Conservation (phyloP, 2,888 invertebrate species). For the Hedya salicella region DNA sequence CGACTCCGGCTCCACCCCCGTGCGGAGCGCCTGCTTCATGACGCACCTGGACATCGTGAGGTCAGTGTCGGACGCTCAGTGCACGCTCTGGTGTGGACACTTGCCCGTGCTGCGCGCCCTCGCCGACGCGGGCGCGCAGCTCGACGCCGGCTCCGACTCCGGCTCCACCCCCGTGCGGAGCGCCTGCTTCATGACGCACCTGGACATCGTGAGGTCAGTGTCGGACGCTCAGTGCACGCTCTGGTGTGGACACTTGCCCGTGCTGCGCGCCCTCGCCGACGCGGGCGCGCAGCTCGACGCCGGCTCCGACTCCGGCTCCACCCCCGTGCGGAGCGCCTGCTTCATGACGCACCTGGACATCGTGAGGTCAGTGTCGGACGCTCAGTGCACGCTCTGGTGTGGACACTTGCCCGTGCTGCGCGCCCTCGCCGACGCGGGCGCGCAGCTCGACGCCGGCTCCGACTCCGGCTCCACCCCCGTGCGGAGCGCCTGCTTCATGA, state of each 20-base stretch:
- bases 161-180: slow-evolving; percentile 96
- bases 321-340: slow-evolving; percentile 95
- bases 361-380: slow-evolving; percentile 82
- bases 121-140: slow-evolving; percentile 91
- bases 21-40: slow-evolving; percentile 97
- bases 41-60: slow-evolving; percentile 91
- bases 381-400: slow-evolving; percentile 92
- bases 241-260: slow-evolving; percentile 92
- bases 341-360: slow-evolving; percentile 95
- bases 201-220: slow-evolving; percentile 86
- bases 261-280: slow-evolving; percentile 90
- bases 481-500: slow-evolving; percentile 97
- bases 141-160: slow-evolving; percentile 94
- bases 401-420: slow-evolving; percentile 91
- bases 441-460: slow-evolving; percentile 92
- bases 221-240: slow-evolving; percentile 91
- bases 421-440: slow-evolving; percentile 91
- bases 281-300: slow-evolving; percentile 94
- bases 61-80: slow-evolving; percentile 83
- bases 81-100: slow-evolving; percentile 94
- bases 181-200: slow-evolving; percentile 96
- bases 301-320: slow-evolving; percentile 94
- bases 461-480: slow-evolving; percentile 96
- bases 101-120: slow-evolving; percentile 91
- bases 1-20: slow-evolving; percentile 95